Evolutionary conservation across 2,113 vertebrate genomes (phyloP).

Genomic region (Turnix velox): DNA sequence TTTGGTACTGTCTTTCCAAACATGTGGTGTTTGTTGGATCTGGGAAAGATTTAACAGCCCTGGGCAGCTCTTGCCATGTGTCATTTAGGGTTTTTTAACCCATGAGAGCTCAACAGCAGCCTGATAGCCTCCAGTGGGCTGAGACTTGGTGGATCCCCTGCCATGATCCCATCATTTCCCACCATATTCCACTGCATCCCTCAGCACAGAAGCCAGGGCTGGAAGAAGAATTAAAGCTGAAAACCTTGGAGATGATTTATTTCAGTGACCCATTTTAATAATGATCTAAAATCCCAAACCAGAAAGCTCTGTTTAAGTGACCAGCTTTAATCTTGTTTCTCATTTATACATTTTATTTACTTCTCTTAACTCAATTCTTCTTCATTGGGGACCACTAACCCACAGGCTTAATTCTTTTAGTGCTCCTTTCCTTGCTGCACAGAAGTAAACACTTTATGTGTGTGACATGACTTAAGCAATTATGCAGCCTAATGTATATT

Average conservation of each 20-base stretch:
- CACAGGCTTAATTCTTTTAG: background rate
- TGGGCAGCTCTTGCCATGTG: background rate
- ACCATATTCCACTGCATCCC: background rate
- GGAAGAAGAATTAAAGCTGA: background rate
- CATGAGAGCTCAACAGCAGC: background rate
- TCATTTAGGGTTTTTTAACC: background rate
- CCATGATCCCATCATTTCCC: background rate
- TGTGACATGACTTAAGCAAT: background rate
- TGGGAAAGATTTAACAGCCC: background rate
- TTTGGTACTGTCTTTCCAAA: background rate
- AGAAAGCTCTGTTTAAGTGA: background rate
- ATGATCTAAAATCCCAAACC: background rate
- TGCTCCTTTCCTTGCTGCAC: background rate
- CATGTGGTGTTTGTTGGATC: rapidly evolving
- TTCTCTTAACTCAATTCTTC: background rate
- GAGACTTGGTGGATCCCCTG: background rate
- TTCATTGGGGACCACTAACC: background rate
- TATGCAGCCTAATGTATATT: background rate
- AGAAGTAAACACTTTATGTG: background rate
- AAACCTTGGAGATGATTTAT: rapidly evolving
- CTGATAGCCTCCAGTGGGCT: background rate
- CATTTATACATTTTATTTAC: background rate
- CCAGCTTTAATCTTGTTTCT: background rate
- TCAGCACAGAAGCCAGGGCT: rapidly evolving
- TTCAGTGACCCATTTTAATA: background rate